A percentile compares a stretch with the other conserved stretches of the same genome.
phyloP scores from a whole-genome alignment of 2,888 invertebrate genomes.

The Cheilosia vernalis region DNA sequence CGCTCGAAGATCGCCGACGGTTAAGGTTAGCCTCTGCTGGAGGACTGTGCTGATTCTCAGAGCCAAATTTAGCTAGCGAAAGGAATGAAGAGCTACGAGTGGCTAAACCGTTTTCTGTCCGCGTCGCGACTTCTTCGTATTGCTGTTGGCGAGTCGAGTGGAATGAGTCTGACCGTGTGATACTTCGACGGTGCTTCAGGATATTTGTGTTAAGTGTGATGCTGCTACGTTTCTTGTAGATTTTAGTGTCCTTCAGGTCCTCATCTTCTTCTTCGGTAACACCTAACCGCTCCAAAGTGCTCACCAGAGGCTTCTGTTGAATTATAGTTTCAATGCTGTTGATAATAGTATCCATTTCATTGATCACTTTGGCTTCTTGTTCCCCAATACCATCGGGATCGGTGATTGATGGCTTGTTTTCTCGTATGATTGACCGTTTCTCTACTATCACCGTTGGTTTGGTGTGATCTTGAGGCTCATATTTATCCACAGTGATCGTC shows the following conservation, averaged over 20 bases:
- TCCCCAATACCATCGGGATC: slow-evolving; percentile 45
- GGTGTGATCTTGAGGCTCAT: not conserved
- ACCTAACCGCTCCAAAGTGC: slow-evolving; percentile 58
- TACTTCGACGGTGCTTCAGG: slow-evolving; percentile 74
- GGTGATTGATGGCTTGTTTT: slow-evolving; percentile 4
- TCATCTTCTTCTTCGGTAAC: slow-evolving; percentile 74
- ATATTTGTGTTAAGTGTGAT: slow-evolving; percentile 64
- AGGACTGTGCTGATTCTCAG: slow-evolving; percentile 69
- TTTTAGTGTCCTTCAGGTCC: slow-evolving; percentile 47
- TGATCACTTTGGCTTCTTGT: slow-evolving; percentile 34
- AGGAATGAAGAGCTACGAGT: slow-evolving; percentile 81
- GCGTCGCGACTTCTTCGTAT: slow-evolving; percentile 34
- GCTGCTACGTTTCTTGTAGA: slow-evolving; percentile 77
- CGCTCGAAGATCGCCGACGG: slow-evolving; percentile 81
- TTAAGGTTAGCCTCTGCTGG: slow-evolving; percentile 76
- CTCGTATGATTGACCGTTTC: not conserved
- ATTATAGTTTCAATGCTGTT: slow-evolving; percentile 32
- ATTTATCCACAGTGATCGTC: not conserved
- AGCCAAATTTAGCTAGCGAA: slow-evolving; percentile 79
- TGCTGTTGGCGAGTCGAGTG: slow-evolving; percentile 78
- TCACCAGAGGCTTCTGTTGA: slow-evolving; percentile 61
- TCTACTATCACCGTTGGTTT: slow-evolving; percentile 3
- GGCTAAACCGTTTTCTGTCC: slow-evolving; percentile 58
- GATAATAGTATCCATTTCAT: slow-evolving; percentile 52
- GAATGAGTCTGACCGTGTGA: slow-evolving; percentile 81